Percentiles rank a stretch among this genome's conserved stretches.
Conservation (phyloP, 2,797 vertebrate species). For the Lacerta bilineata region DNA sequence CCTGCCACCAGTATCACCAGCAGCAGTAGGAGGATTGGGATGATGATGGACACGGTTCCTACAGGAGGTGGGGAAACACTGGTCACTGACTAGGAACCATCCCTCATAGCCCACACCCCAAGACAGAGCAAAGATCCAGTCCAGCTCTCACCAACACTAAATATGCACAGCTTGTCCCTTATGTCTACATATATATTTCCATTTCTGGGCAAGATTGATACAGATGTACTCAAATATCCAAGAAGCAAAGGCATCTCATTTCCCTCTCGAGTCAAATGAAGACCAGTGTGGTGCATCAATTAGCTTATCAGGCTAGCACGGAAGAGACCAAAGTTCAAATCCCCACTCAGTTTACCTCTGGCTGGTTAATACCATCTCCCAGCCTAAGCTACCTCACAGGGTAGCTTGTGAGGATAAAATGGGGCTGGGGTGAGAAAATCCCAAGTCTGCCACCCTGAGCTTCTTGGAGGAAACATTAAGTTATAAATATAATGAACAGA, state of each 20-base stretch:
- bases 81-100: neutral
- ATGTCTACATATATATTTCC: neutral
- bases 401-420: neutral
- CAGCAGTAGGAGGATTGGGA: constrained; percentile 88
- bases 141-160: neutral
- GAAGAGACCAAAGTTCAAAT: neutral
- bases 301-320: neutral
- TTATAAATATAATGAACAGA: neutral
- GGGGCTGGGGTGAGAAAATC: neutral
- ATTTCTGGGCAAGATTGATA: neutral
- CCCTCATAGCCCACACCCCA: too few relatives aligned
- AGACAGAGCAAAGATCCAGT: neutral
- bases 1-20: constrained; percentile 86
- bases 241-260: neutral
- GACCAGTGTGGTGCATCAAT: neutral
- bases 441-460: neutral
- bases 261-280: neutral
- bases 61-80: neutral
- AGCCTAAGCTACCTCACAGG: neutral
- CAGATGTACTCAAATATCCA: neutral
- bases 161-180: neutral
- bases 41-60: constrained; percentile 91
- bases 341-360: neutral
- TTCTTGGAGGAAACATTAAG: neutral
- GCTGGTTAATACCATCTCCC: neutral